Base-by-base conservation (phyloP, 2,888 invertebrate genomes). In the Eupeodes latifasciatus region DNA sequence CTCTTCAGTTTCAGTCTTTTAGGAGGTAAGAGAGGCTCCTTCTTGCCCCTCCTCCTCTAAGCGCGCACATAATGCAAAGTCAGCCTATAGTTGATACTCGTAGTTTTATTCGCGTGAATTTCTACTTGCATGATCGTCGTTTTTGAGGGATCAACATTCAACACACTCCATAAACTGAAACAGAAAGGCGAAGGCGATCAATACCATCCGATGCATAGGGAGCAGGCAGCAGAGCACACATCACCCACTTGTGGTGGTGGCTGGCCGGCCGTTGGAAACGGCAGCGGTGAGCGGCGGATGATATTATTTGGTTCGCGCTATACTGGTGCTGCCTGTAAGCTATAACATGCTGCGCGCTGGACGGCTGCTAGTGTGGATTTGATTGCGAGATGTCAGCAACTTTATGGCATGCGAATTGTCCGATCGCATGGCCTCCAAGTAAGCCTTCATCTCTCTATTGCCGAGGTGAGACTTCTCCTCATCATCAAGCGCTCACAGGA, bases 331-430 rank as follows among this genome's bases (percentile, higher is more conserved):
- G 16, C 16, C 55, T 19, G 2, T 53, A 16, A 16, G 40, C 40
- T 9, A 53, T 12, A 44, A 62, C 4, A 44, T 16, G 19, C 64
- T 47, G 19, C 16, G 16, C 36, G 34, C 47, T 12, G 47, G 47
- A 10, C 47, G 78, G 69, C 57, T 47, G 44, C 66, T 59, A 72
- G 64, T 88, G 81, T 62, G 85, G 81, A 85, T 88, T 88, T 88
- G 88, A 88, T 88, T 88, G 88, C 81, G 69, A 88, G 88, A 85
- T 88, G 88, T 88, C 88, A 88, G 88, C 88, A 78, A 78, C 81
- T 88, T 88, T 88, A 88, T 88, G 88, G 88, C 88, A 88, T 85
- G 88, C 85, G 88, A 88, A 88, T 85, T 88, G 88, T 88, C 69
- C 75, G 88, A 88, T 88, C 78, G 88, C 88, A 81, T 88, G 84